phyloP scores from a whole-genome alignment of 1,140 invertebrate genomes.

The Cylas formicarius region DNA sequence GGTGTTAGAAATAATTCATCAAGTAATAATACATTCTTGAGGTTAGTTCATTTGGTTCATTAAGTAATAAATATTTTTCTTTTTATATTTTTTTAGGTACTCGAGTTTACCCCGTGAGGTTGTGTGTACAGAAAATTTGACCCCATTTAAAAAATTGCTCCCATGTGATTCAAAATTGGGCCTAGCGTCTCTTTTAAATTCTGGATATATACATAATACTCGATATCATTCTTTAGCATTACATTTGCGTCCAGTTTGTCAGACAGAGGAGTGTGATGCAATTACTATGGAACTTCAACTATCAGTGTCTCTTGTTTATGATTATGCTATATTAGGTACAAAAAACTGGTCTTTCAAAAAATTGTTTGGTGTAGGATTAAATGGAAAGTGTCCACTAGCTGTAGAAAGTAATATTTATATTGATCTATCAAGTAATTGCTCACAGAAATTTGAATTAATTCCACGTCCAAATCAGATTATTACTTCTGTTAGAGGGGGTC shows the following conservation, averaged over 20 bases:
- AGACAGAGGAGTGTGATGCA: slow-evolving; percentile 53
- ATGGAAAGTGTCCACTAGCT: slow-evolving; percentile 71
- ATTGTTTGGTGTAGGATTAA: slow-evolving; percentile 77
- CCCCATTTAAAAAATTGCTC: slow-evolving; percentile 94
- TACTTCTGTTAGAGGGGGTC: slow-evolving; percentile 58
- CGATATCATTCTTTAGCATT: slow-evolving; percentile 88
- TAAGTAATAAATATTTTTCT: slow-evolving; percentile 3
- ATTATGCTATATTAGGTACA: slow-evolving; percentile 55
- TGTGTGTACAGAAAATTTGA: slow-evolving; percentile 97
- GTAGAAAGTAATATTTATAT: slow-evolving; percentile 72
- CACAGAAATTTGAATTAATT: slow-evolving; percentile 50
- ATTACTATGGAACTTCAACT: slow-evolving; percentile 71
- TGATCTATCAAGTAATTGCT: slow-evolving; percentile 63
- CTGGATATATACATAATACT: slow-evolving; percentile 84
- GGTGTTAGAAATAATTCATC: slow-evolving; percentile 53
- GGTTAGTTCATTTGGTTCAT: slow-evolving; percentile 17
- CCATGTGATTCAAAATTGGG: slow-evolving; percentile 86
- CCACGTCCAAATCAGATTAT: slow-evolving; percentile 51
- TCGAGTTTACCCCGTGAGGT: slow-evolving; percentile 87
- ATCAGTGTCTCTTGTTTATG: slow-evolving; percentile 80
- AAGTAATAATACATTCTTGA: slow-evolving; percentile 45
- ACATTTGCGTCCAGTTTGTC: slow-evolving; percentile 75
- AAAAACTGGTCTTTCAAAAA: slow-evolving; percentile 79
- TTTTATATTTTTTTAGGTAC: slow-evolving; percentile 59
- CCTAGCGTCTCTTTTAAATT: slow-evolving; percentile 80